phyloP scores from a whole-genome alignment of 2,113 vertebrate genomes.

The Zapornia atra region DNA sequence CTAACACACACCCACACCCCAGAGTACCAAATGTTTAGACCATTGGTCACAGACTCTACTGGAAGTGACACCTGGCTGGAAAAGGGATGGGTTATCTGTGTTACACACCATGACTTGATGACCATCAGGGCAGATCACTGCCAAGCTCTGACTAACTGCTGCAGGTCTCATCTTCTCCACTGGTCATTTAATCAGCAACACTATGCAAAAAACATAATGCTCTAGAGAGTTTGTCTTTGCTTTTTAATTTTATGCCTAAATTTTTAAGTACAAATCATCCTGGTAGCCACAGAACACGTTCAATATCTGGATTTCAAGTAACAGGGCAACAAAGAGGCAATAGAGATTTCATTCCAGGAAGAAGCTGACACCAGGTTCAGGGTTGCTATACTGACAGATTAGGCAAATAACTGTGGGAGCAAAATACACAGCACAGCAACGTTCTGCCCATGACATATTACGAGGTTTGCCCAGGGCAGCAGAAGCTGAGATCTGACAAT shows the following conservation, averaged over 20 bases:
- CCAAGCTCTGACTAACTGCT: neutral
- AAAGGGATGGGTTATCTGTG: neutral
- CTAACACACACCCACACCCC: neutral
- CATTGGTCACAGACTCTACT: neutral
- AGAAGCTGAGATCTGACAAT: constrained; percentile 27
- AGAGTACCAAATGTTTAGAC: neutral
- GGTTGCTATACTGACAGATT: neutral
- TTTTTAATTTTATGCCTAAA: neutral
- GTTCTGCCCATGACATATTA: neutral
- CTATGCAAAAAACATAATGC: neutral
- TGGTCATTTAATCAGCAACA: neutral
- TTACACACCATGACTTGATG: accelerated
- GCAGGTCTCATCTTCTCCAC: neutral
- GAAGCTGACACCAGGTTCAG: neutral
- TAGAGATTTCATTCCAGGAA: neutral
- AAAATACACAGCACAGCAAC: neutral
- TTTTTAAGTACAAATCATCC: neutral
- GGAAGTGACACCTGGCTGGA: neutral
- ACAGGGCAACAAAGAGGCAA: neutral
- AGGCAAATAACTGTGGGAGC: neutral
- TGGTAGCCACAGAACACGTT: neutral
- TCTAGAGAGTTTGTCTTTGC: neutral
- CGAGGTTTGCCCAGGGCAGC: constrained; percentile 6
- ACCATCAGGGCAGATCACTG: neutral
- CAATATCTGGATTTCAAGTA: neutral